Conservation (phyloP, 2,797 vertebrate species). For the Tenualosa thibaudeaui region DNA sequence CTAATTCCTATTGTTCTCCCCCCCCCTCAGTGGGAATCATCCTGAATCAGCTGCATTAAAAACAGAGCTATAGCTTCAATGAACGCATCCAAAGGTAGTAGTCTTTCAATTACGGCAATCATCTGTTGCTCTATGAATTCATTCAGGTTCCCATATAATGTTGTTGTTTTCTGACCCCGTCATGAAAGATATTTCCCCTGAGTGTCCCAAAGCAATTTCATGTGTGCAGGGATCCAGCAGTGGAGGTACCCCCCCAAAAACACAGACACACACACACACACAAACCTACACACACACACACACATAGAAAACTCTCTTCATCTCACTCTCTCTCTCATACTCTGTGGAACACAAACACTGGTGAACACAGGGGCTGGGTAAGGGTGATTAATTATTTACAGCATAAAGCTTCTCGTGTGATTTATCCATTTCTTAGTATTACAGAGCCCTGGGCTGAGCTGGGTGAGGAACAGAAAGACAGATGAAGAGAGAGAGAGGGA, state of each 20-base stretch:
- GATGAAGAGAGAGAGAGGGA: slow-evolving; percentile 12
- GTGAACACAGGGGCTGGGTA: slow-evolving; percentile 45
- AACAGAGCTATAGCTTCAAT: neutral
- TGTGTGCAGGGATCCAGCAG: slow-evolving; percentile 56
- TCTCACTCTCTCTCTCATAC: neutral
- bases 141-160: slow-evolving; percentile 45
- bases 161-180: slow-evolving; percentile 61
- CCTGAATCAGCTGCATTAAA: neutral
- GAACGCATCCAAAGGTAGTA: neutral
- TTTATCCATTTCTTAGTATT: slow-evolving; percentile 37
- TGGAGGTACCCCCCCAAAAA: slow-evolving; percentile 20
- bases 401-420: slow-evolving; percentile 32
- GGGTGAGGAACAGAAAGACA: neutral
- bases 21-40: neutral
- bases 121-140: neutral
- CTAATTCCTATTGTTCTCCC: neutral
- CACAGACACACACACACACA: slow-evolving; percentile 32
- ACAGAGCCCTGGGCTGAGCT: slow-evolving; percentile 26
- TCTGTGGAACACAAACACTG: slow-evolving; percentile 19
- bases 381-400: slow-evolving; percentile 65
- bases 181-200: slow-evolving; percentile 73
- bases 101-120: slow-evolving; percentile 59
- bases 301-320: neutral
- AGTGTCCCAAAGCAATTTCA: slow-evolving; percentile 74
- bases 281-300: slow-evolving; percentile 19